Evolutionary conservation across 2,888 invertebrate species (phyloP).

Genomic region (Suillia variegata): DNA sequence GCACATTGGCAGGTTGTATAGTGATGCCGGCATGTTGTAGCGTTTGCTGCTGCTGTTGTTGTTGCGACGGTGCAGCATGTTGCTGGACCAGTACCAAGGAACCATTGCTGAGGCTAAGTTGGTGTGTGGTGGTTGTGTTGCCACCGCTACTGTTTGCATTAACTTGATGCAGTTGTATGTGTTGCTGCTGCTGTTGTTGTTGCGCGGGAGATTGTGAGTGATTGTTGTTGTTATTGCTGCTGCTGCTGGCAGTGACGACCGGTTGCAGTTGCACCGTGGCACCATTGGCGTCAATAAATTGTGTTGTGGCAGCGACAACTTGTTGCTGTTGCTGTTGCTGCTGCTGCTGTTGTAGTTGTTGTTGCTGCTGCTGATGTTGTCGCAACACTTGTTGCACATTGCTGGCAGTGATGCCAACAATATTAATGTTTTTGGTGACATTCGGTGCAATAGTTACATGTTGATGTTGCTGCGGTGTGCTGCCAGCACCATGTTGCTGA

Average conservation of each 20-base stretch:
- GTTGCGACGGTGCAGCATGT: constrained; percentile 37
- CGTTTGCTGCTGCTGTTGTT: constrained; percentile 40
- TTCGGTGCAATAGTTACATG: constrained; percentile 37
- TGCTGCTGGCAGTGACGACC: constrained; percentile 26
- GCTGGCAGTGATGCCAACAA: constrained; percentile 47
- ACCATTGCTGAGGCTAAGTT: constrained; percentile 58
- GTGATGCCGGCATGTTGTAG: constrained; percentile 53
- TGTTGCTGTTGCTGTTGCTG: constrained; percentile 21
- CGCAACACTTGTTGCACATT: constrained; percentile 53
- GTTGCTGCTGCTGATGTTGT: constrained; percentile 43
- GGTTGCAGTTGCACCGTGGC: constrained; percentile 45
- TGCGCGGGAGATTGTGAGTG: constrained; percentile 27
- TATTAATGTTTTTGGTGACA: constrained; percentile 45
- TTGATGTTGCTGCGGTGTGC: constrained; percentile 36
- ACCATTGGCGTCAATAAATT: constrained; percentile 43
- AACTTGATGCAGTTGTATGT: constrained; percentile 45
- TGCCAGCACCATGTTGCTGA: constrained; percentile 20
- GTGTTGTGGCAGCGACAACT: background rate
- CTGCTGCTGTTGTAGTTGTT: constrained; percentile 40
- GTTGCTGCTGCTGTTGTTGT: constrained; percentile 44
- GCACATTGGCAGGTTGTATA: constrained; percentile 57
- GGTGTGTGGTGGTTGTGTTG: constrained; percentile 48
- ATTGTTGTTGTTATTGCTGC: constrained; percentile 19
- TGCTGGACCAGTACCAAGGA: constrained; percentile 58
- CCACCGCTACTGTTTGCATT: constrained; percentile 29